Evolutionary conservation across 2,888 invertebrate species (phyloP).

Genomic region (Aleiodes leptofemur): DNA sequence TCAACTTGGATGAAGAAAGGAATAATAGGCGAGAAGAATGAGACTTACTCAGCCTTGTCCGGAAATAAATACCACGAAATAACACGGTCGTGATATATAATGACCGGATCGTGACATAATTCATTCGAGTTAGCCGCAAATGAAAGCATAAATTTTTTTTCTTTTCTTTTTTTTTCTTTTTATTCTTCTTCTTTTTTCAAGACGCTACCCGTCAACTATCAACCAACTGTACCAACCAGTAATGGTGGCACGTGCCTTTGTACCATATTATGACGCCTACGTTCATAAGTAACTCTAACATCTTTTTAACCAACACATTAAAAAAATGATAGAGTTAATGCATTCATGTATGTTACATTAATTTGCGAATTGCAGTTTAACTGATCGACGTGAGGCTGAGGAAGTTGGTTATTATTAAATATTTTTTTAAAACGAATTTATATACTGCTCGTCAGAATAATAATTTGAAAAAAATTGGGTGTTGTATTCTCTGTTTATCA

Average conservation of each 20-base stretch:
- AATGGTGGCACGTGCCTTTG: slow-evolving; percentile 64
- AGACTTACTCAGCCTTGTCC: slow-evolving; percentile 6
- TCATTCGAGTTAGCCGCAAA: slow-evolving; percentile 54
- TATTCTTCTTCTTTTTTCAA: slow-evolving; percentile 43
- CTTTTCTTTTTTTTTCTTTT: background rate
- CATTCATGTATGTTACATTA: slow-evolving; percentile 61
- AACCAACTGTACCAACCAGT: slow-evolving; percentile 35
- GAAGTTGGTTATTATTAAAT: slow-evolving; percentile 52
- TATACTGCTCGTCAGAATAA: slow-evolving; percentile 6
- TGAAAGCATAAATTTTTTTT: slow-evolving; percentile 45
- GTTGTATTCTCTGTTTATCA: background rate
- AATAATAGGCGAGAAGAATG: slow-evolving; percentile 10
- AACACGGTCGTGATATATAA: slow-evolving; percentile 42
- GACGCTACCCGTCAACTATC: slow-evolving; percentile 47
- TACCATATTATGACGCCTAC: slow-evolving; percentile 63
- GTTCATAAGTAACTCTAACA: slow-evolving; percentile 60
- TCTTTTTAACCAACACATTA: slow-evolving; percentile 49
- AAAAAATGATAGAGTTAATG: slow-evolving; percentile 53
- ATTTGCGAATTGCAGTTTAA: slow-evolving; percentile 71
- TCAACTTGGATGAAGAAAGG: background rate
- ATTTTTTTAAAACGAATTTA: slow-evolving; percentile 27
- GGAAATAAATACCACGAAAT: slow-evolving; percentile 46
- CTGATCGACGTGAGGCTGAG: slow-evolving; percentile 55
- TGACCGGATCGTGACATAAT: slow-evolving; percentile 53
- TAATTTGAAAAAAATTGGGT: background rate